Conservation (phyloP, 2,113 vertebrate species). For the Progne subis region DNA sequence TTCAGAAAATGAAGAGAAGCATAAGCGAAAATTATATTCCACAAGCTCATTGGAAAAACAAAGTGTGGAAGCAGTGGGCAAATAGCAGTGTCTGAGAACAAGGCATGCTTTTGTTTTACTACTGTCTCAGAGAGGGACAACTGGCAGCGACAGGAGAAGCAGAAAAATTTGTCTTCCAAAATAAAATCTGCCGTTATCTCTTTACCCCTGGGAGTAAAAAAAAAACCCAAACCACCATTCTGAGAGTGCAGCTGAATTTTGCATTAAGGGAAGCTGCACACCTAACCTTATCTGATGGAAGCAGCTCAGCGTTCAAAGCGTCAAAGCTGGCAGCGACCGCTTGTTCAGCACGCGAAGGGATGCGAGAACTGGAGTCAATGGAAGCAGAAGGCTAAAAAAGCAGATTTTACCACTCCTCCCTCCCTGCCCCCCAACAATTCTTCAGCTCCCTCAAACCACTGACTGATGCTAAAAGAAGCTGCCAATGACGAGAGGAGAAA, state of each 20-base stretch:
- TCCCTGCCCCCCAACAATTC: neutral
- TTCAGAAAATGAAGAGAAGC: conserved; percentile 4
- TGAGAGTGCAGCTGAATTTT: neutral
- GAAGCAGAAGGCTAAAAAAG: neutral
- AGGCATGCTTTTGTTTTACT: neutral
- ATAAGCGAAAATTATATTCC: conserved; percentile 35
- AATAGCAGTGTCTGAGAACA: neutral
- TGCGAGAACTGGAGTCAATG: neutral
- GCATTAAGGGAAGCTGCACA: neutral
- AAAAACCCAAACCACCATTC: neutral
- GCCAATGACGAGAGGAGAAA: neutral
- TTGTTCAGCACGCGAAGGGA: neutral
- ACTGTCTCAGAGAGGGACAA: neutral
- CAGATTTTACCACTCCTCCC: neutral
- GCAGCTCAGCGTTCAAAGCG: neutral
- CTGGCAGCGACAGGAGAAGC: neutral
- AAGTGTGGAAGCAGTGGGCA: conserved; percentile 24
- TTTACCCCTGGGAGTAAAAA: neutral
- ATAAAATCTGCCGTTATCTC: conserved; percentile 2
- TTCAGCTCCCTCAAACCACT: neutral
- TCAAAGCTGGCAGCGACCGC: neutral
- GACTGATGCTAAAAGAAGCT: neutral
- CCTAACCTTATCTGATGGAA: neutral
- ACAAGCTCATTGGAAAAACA: conserved; percentile 15
- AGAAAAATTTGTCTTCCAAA: neutral